Evolutionary conservation across 2,113 vertebrate species (phyloP).

Genomic region (Gasterosteus nipponicus): DNA sequence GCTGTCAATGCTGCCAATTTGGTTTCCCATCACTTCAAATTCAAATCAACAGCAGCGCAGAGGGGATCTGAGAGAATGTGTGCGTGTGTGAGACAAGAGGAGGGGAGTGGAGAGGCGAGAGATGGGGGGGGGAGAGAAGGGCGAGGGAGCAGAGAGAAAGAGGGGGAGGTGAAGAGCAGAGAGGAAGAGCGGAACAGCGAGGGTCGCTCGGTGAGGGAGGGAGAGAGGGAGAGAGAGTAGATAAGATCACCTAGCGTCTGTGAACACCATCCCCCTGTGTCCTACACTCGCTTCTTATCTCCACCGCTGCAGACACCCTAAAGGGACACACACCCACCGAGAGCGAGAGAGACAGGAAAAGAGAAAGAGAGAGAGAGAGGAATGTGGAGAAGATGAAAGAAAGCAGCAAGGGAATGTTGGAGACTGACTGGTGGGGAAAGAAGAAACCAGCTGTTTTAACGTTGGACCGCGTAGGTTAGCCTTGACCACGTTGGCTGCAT

Average conservation of each 20-base stretch:
- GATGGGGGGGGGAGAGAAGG: slow-evolving; percentile 63
- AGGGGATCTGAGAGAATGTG: slow-evolving; percentile 71
- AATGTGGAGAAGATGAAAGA: slow-evolving; percentile 67
- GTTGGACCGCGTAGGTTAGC: slow-evolving; percentile 42
- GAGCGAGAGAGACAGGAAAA: slow-evolving; percentile 52
- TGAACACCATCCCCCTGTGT: slow-evolving; percentile 85
- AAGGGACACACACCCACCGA: slow-evolving; percentile 80
- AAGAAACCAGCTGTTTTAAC: slow-evolving; percentile 57
- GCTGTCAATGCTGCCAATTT: slow-evolving; percentile 80
- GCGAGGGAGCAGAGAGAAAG: slow-evolving; percentile 43
- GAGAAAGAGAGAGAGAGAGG: slow-evolving; percentile 37
- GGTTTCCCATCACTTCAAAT: slow-evolving; percentile 80
- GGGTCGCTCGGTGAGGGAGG: slow-evolving; percentile 57
- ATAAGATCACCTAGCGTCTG: slow-evolving; percentile 84
- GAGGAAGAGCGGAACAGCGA: slow-evolving; percentile 53
- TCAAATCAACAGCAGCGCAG: slow-evolving; percentile 78
- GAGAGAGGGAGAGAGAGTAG: slow-evolving; percentile 62
- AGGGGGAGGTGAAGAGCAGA: slow-evolving; percentile 42
- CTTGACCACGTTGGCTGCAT: slow-evolving; percentile 60
- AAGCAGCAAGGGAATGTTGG: slow-evolving; percentile 60
- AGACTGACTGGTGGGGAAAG: slow-evolving; percentile 51
- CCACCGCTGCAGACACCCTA: slow-evolving; percentile 82
- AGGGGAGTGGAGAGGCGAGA: slow-evolving; percentile 35
- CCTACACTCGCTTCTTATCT: slow-evolving; percentile 84
- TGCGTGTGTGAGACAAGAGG: slow-evolving; percentile 70